Evolutionary conservation across 1,140 invertebrate genomes (phyloP).

Genomic region (Saccostrea echinata): DNA sequence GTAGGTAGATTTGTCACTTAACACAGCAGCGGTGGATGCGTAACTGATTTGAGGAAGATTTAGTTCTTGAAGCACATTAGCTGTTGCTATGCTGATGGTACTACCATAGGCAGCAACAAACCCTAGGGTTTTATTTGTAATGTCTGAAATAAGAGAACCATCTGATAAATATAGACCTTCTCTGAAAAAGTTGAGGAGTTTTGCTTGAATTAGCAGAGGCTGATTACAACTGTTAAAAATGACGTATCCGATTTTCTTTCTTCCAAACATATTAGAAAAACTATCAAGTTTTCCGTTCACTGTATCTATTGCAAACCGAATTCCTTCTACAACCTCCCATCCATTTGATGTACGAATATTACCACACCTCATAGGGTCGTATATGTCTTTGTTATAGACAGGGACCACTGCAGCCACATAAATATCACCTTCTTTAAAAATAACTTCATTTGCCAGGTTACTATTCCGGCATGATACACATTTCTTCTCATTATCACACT

Average conservation of each 20-base stretch:
- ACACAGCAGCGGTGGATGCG: slow-evolving; percentile 35
- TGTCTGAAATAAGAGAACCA: neutral
- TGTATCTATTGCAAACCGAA: slow-evolving; percentile 34
- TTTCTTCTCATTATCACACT: neutral
- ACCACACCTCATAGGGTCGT: slow-evolving; percentile 31
- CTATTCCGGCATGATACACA: slow-evolving; percentile 29
- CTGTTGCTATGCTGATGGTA: slow-evolving; percentile 34
- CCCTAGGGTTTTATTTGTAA: slow-evolving; percentile 41
- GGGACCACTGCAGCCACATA: slow-evolving; percentile 46
- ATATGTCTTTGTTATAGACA: slow-evolving; percentile 7
- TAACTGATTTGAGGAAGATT: slow-evolving; percentile 42
- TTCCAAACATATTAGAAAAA: neutral
- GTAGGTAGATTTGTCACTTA: slow-evolving; percentile 38
- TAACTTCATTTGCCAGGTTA: slow-evolving; percentile 10
- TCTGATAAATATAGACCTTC: slow-evolving; percentile 27
- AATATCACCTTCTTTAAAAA: slow-evolving; percentile 44
- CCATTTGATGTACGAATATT: slow-evolving; percentile 16
- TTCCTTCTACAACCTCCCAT: slow-evolving; percentile 40
- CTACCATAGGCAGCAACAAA: slow-evolving; percentile 44
- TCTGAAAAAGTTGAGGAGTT: slow-evolving; percentile 27
- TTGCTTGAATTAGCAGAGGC: slow-evolving; percentile 26
- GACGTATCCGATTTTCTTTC: slow-evolving; percentile 35
- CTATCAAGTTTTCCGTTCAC: slow-evolving; percentile 35
- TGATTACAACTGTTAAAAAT: slow-evolving; percentile 53
- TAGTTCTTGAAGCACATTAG: slow-evolving; percentile 24